Conservation (phyloP, 2,797 vertebrate species). For the Acanthurus lineatus region DNA sequence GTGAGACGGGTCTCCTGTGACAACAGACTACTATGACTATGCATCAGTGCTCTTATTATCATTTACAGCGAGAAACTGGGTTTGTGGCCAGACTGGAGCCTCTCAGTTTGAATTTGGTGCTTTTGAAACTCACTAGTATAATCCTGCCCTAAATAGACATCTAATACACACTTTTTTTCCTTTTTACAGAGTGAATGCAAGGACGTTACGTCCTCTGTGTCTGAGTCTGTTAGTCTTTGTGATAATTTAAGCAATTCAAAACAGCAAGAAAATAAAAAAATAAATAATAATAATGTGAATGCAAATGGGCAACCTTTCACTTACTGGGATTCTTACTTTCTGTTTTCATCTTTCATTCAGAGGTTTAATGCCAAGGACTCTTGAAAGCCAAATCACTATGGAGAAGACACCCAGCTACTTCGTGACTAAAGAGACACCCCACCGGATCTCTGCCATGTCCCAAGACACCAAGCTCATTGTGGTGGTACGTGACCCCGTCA, state of each 20-base stretch:
- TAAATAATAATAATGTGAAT: slow-evolving; percentile 31
- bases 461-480: slow-evolving; percentile 92
- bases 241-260: slow-evolving; percentile 23
- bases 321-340: slow-evolving; percentile 28
- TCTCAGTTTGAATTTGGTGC: slow-evolving; percentile 30
- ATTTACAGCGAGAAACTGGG: slow-evolving; percentile 72
- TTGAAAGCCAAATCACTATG: slow-evolving; percentile 94
- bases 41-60: slow-evolving; percentile 58
- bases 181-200: slow-evolving; percentile 51
- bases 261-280: neutral
- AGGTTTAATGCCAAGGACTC: slow-evolving; percentile 92
- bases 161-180: slow-evolving; percentile 27
- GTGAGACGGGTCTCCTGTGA: slow-evolving; percentile 75
- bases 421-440: slow-evolving; percentile 91
- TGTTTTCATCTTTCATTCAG: slow-evolving; percentile 79
- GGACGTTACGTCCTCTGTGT: slow-evolving; percentile 50
- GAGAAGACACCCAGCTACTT: slow-evolving; percentile 98
- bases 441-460: slow-evolving; percentile 91
- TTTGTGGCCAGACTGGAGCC: slow-evolving; percentile 58
- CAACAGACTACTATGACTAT: slow-evolving; percentile 61
- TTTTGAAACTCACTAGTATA: slow-evolving; percentile 49
- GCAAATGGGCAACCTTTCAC: slow-evolving; percentile 39
- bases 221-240: slow-evolving; percentile 26
- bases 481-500: slow-evolving; percentile 94
- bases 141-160: slow-evolving; percentile 59